phyloP scores from a whole-genome alignment of 2,888 invertebrate species.

The Campoplex nolae region DNA sequence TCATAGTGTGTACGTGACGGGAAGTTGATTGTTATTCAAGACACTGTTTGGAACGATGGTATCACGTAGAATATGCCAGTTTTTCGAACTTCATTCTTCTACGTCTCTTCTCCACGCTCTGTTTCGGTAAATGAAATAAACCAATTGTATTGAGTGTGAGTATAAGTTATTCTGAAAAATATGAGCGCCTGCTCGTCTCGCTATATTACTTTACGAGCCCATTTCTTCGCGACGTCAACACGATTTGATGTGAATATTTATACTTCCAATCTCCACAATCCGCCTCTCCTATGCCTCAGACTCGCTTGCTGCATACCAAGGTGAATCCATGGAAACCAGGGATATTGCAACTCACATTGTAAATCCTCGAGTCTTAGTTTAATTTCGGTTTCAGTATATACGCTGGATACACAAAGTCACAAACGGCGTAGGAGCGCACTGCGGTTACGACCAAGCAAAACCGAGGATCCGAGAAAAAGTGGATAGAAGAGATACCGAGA shows the following conservation, averaged over 20 bases:
- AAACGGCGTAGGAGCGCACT: conserved; percentile 10
- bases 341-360: conserved; percentile 60
- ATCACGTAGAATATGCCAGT: background rate
- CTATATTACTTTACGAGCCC: background rate
- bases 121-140: conserved; percentile 13
- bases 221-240: conserved; percentile 10
- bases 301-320: conserved; percentile 41
- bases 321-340: conserved; percentile 27
- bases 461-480: conserved; percentile 28
- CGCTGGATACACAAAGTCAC: conserved; percentile 12
- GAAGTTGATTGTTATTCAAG: background rate
- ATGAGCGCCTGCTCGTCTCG: conserved; percentile 6
- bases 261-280: conserved; percentile 53
- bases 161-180: conserved; percentile 18
- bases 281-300: conserved; percentile 1
- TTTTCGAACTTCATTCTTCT: background rate
- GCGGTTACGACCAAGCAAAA: conserved; percentile 16
- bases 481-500: conserved; percentile 19
- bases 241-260: conserved; percentile 62
- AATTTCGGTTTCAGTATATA: conserved; percentile 31
- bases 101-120: background rate
- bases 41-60: background rate
- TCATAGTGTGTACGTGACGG: background rate
- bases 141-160: background rate
- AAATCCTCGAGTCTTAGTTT: conserved; percentile 60